Evolutionary conservation across 2,888 invertebrate species (phyloP).

Genomic region (Cinara cedri): DNA sequence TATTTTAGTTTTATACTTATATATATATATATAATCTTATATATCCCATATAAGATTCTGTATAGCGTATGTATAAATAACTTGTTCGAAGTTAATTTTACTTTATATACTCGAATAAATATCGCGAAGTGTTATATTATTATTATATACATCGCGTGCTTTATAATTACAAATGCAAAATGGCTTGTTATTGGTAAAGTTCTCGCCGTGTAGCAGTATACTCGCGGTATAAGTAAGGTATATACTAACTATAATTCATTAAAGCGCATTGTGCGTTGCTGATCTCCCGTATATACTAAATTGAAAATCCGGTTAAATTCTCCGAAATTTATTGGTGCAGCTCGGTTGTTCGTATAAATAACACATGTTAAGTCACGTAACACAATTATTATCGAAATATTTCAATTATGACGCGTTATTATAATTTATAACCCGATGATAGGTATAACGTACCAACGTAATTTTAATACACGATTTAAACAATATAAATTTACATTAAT

Average conservation of each 20-base stretch:
- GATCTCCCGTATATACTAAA: conserved; percentile 1
- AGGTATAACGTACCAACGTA: too few species aligned
- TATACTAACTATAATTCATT: conserved; percentile 16
- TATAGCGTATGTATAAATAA: too few species aligned
- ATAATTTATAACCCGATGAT: not conserved
- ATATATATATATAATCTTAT: too few species aligned
- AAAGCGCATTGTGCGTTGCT: conserved; percentile 17
- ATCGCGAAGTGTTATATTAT: too few species aligned
- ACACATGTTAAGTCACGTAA: conserved; percentile 26
- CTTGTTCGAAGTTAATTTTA: too few species aligned
- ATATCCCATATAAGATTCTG: too few species aligned
- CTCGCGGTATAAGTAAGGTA: not conserved
- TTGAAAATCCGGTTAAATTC: conserved; percentile 21
- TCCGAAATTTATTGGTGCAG: conserved; percentile 10
- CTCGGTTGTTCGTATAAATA: conserved; percentile 12
- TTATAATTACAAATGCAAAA: conserved; percentile 25
- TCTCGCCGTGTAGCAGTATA: not conserved
- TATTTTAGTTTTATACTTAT: too few species aligned
- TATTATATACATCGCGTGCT: not conserved
- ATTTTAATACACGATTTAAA: too few species aligned
- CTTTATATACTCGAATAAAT: too few species aligned
- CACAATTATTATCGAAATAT: conserved; percentile 16
- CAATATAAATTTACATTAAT: too few species aligned
- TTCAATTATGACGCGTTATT: not conserved
- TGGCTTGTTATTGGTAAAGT: conserved; percentile 32